A percentile compares a stretch with the other conserved stretches of the same genome.
Evolutionary conservation across 53 echinoderm and acorn worm species (phyloP).

Genomic region (Temnopleurus reevesii): DNA sequence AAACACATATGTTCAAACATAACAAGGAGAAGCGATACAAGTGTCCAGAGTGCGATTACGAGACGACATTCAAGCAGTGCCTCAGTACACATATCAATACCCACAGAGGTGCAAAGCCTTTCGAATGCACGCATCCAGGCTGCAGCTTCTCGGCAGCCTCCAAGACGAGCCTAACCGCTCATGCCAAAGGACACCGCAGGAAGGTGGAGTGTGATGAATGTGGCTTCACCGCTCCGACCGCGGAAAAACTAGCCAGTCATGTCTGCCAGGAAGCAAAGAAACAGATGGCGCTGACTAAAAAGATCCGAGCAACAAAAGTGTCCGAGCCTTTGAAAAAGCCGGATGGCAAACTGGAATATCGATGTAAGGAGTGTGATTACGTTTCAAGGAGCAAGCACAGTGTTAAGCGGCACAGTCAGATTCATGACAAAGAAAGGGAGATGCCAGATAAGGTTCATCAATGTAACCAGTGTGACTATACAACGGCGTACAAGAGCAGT

Average conservation of each 20-base stretch:
- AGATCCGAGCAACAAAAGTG: not conserved
- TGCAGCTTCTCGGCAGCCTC: conserved; percentile 85
- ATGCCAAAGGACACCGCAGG: conserved; percentile 63
- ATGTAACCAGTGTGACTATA: conserved; percentile 78
- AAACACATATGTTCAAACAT: conserved; percentile 81
- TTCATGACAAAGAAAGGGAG: conserved; percentile 70
- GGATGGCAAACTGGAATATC: conserved; percentile 47
- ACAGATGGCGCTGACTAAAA: not conserved
- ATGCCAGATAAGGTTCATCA: conserved; percentile 74
- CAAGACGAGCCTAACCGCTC: conserved; percentile 76
- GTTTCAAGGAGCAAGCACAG: conserved; percentile 72
- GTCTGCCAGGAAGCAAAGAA: not conserved
- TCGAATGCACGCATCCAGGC: conserved; percentile 65
- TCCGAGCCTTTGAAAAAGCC: not conserved
- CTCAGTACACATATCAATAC: conserved; percentile 82
- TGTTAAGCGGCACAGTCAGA: conserved; percentile 74
- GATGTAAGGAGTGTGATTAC: conserved; percentile 72
- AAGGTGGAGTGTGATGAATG: conserved; percentile 68
- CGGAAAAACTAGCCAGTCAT: conserved; percentile 55
- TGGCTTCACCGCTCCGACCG: conserved; percentile 58
- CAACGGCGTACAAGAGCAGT: conserved; percentile 91
- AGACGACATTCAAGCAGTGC: conserved; percentile 74
- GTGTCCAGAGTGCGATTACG: conserved; percentile 75
- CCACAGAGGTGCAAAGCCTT: conserved; percentile 73
- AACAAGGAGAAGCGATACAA: conserved; percentile 67